phyloP scores from a whole-genome alignment of 2,888 invertebrate genomes.

The Campoplex nolae region DNA sequence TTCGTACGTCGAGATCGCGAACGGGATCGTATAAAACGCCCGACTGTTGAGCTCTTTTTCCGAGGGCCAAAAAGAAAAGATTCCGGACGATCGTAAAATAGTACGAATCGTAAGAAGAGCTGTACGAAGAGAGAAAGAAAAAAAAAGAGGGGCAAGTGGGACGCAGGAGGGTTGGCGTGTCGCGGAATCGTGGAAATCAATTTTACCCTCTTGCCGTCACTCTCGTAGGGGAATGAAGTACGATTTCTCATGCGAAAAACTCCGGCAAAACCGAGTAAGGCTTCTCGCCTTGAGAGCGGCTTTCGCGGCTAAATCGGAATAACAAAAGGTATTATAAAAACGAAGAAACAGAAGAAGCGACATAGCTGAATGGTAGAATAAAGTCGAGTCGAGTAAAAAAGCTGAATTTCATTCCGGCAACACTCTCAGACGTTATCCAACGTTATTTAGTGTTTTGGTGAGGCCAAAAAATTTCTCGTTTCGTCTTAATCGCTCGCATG shows the following conservation, averaged over 20 bases:
- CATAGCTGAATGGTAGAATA: neutral
- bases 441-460: conserved; percentile 40
- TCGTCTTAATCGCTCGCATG: neutral
- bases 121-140: neutral
- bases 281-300: conserved; percentile 22
- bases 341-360: conserved; percentile 10
- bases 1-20: conserved; percentile 12
- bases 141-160: neutral
- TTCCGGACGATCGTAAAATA: conserved; percentile 64
- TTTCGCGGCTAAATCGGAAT: conserved; percentile 34
- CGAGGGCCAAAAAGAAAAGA: conserved; percentile 21
- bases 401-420: conserved; percentile 47
- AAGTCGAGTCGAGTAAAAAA: conserved; percentile 45
- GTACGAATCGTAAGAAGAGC: conserved; percentile 28
- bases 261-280: conserved; percentile 27
- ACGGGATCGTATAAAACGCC: conserved; percentile 46
- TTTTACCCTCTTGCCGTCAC: conserved; percentile 55
- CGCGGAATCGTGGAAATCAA: conserved; percentile 69
- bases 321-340: conserved; percentile 16
- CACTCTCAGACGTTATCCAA: conserved; percentile 35
- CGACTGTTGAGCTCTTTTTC: conserved; percentile 28
- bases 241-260: conserved; percentile 62
- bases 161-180: conserved; percentile 55
- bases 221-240: conserved; percentile 37
- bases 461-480: conserved; percentile 31